Percentiles rank a stretch among this genome's conserved stretches.
Conservation (phyloP, 30 jellyfish, hydroid and myxozoan genomes). For the Haliclystus octoradiatus region DNA sequence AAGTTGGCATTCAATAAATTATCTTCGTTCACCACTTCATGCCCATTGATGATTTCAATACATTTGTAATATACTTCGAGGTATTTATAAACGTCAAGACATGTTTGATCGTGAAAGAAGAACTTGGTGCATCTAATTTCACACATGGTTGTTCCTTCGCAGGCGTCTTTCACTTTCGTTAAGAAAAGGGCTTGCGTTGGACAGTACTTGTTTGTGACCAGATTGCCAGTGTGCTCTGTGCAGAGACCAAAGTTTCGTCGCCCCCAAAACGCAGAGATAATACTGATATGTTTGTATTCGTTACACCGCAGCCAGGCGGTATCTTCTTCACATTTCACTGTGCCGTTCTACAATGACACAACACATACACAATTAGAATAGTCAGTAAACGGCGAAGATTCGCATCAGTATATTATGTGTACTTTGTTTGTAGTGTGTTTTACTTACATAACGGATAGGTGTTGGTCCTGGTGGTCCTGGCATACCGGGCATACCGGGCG, state of each 20-base stretch:
- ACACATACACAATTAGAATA: background rate
- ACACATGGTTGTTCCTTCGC: constrained; percentile 99
- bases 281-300: constrained; percentile 89
- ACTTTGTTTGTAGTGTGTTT: background rate
- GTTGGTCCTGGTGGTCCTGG: constrained; percentile 99
- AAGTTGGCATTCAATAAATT: constrained; percentile 93
- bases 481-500: constrained; percentile 98
- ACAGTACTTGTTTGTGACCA: constrained; percentile 81
- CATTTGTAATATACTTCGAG: constrained; percentile 96
- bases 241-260: constrained; percentile 97
- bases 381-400: background rate
- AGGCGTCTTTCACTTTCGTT: constrained; percentile 96
- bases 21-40: constrained; percentile 98
- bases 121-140: constrained; percentile 97
- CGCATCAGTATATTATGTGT: background rate
- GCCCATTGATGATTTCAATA: constrained; percentile 98
- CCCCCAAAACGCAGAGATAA: constrained; percentile 99
- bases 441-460: constrained; percentile 97
- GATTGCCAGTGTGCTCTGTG: constrained; percentile 98
- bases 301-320: constrained; percentile 99
- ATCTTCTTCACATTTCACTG: constrained; percentile 99
- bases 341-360: constrained; percentile 72
- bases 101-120: constrained; percentile 96
- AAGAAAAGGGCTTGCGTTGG: constrained; percentile 95
- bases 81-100: constrained; percentile 96